Evolutionary conservation across 2,888 invertebrate genomes (phyloP), one percentile per base, ranked within the genome.

Genomic region (Drosophila pseudotakahashii): DNA sequence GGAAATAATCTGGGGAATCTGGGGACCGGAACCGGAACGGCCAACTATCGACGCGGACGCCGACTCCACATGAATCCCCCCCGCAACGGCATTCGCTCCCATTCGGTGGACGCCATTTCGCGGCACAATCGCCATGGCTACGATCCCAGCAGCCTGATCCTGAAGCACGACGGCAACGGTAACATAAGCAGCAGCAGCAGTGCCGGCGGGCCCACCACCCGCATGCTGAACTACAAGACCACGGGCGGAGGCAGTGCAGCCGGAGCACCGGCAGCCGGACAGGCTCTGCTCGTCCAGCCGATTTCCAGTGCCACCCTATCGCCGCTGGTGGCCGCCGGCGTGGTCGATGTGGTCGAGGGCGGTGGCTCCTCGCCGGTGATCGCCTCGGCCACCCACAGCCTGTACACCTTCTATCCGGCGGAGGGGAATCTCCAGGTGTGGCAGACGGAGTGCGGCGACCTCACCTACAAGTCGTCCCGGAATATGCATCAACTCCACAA

Each of bases 331-430:
- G 71, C 73, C 1, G 83, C 81, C 13, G 80, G 85, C 72, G 90
- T 86, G 60, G 89, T 86, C 61, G 89, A 88, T 11, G 79, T 83
- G 48, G 83, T 88, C 57, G 89, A 81, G 75, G 81, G 78, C 52
- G 86, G 86, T 26, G 88, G 83, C 53, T 88, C 89, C 54, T 90
- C 90, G 41, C 90, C 90, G 26, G 90, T 91, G 48, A 92, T 92
- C 76, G 91, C 92, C 62, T 92, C 92, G 30, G 85, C 92, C 60
- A 92, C 92, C 36, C 91, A 91, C 75, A 92, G 92, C 66, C 73
- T 92, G 53, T 92, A 92, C 78, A 92, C 92, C 51, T 92, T 92
- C 77, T 92, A 92, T 73, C 92, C 92, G 62, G 92, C 92, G 67
- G 92, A 92, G 82, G 92, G 92, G 32, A 92, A 89, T 83, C 89